phyloP scores from a whole-genome alignment of 2,113 vertebrate genomes.

The Odontophorus gujanensis region DNA sequence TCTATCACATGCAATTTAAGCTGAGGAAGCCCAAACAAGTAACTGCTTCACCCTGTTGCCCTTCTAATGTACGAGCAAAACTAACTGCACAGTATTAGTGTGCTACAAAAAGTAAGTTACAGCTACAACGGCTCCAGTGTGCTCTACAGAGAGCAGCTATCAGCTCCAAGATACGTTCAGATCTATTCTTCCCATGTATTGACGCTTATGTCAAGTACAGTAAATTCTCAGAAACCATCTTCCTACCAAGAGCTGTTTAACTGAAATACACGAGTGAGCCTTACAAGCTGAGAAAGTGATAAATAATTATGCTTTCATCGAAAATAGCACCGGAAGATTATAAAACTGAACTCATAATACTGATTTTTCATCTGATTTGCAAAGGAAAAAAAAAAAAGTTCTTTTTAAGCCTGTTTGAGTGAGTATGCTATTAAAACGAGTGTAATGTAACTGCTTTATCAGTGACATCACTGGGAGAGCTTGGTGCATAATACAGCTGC shows the following conservation, averaged over 20 bases:
- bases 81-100: not conserved
- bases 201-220: not conserved
- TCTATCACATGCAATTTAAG: not conserved
- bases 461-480: not conserved
- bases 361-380: not conserved
- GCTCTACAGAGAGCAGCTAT: not conserved
- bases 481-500: not conserved
- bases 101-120: not conserved
- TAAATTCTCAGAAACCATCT: not conserved
- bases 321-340: slow-evolving; percentile 30
- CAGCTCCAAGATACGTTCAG: not conserved
- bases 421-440: not conserved
- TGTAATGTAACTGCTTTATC: slow-evolving; percentile 38
- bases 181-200: not conserved
- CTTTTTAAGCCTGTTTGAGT: slow-evolving; percentile 10
- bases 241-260: not conserved
- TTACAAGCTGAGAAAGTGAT: not conserved
- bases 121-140: not conserved
- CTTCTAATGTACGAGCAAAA: not conserved
- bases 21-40: not conserved
- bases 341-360: slow-evolving; percentile 19
- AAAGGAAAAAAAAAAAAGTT: not conserved
- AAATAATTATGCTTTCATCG: slow-evolving; percentile 40
- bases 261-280: not conserved
- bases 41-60: not conserved